phyloP scores from a whole-genome alignment of 2,888 invertebrate species.

The Marasmarcha lunaedactyla region DNA sequence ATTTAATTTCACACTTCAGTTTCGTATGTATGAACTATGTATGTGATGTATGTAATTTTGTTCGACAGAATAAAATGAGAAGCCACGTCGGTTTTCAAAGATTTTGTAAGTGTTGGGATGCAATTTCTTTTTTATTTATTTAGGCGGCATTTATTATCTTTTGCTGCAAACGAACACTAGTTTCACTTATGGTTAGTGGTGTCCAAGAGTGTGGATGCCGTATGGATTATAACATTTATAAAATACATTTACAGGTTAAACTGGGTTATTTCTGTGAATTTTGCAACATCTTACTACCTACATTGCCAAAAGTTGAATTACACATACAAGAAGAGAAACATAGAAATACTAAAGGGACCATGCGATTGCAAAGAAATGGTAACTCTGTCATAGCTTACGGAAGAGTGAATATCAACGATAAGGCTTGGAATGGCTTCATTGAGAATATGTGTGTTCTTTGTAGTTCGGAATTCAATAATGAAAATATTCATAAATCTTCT shows the following conservation, averaged over 20 bases:
- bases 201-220: too few relatives aligned
- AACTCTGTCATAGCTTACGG: constrained; percentile 24
- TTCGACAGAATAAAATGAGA: too few relatives aligned
- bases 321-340: constrained; percentile 31
- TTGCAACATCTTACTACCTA: constrained; percentile 31
- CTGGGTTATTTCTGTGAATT: constrained; percentile 39
- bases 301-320: constrained; percentile 27
- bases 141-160: too few relatives aligned
- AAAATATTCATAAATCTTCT: constrained; percentile 24
- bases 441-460: constrained; percentile 36
- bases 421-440: constrained; percentile 36
- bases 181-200: too few relatives aligned
- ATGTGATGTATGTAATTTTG: too few relatives aligned
- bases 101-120: too few relatives aligned
- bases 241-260: constrained; percentile 29
- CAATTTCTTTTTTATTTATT: too few relatives aligned
- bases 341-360: constrained; percentile 20
- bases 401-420: constrained; percentile 25
- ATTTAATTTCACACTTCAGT: too few relatives aligned
- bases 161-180: too few relatives aligned
- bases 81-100: too few relatives aligned
- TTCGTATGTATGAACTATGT: too few relatives aligned
- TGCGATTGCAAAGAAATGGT: constrained; percentile 19
- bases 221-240: too few relatives aligned
- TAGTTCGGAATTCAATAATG: constrained; percentile 30